Evolutionary conservation across 2,888 invertebrate genomes (phyloP).

Genomic region (Agrochola circellaris): DNA sequence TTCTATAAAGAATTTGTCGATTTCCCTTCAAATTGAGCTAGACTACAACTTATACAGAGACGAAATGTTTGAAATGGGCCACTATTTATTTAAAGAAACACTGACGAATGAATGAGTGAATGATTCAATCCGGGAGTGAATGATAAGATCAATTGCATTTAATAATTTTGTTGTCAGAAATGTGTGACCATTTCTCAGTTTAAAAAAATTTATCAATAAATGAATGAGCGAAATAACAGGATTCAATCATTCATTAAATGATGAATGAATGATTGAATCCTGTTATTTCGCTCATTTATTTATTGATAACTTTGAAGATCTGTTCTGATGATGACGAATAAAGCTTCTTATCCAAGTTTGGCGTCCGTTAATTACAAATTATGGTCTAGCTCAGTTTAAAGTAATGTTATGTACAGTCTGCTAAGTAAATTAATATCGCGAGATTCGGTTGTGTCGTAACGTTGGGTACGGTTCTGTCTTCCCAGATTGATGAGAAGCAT

Average conservation of each 20-base stretch:
- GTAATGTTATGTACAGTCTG: slow-evolving; percentile 47
- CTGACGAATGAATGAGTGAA: slow-evolving; percentile 3
- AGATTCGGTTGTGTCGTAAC: slow-evolving; percentile 27
- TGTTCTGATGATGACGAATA: not conserved
- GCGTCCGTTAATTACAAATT: not conserved
- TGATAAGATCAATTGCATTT: not conserved
- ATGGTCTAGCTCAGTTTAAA: slow-evolving; percentile 34
- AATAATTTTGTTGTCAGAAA: no score
- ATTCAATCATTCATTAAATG: not conserved
- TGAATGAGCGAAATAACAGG: not conserved
- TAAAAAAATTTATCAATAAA: not conserved
- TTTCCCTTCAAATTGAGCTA: slow-evolving; percentile 45
- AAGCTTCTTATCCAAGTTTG: not conserved
- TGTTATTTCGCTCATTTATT: not conserved
- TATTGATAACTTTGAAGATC: not conserved
- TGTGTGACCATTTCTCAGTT: no score
- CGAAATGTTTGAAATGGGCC: not conserved
- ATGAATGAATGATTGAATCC: not conserved
- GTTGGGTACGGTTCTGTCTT: slow-evolving; percentile 34
- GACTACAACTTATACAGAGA: not conserved
- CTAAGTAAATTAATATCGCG: slow-evolving; percentile 7
- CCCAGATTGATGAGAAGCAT: slow-evolving; percentile 4
- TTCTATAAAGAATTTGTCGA: slow-evolving; percentile 35
- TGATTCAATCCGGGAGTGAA: not conserved
- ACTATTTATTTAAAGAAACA: not conserved